phyloP scores from a whole-genome alignment of 1,140 invertebrate species.

The Danaus melanippus region DNA sequence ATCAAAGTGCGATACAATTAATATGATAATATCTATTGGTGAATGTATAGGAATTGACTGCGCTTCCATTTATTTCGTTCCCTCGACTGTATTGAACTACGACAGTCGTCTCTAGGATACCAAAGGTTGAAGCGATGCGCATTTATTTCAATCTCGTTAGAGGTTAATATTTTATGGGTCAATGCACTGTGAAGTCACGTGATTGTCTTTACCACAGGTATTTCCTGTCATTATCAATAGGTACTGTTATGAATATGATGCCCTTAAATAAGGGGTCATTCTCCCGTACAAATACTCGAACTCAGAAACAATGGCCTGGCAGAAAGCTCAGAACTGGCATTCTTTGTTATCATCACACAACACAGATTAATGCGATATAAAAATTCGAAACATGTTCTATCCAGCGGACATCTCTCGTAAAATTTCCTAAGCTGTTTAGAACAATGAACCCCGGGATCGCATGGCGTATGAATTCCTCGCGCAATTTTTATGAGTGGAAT shows the following conservation, averaged over 20 bases:
- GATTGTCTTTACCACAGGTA: conserved; percentile 27
- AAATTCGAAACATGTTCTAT: conserved; percentile 55
- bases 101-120: conserved; percentile 61
- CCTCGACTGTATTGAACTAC: conserved; percentile 55
- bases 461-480: conserved; percentile 7
- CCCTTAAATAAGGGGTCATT: conserved; percentile 57
- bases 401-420: conserved; percentile 55
- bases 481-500: conserved; percentile 16
- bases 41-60: no score
- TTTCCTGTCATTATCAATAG: conserved; percentile 52
- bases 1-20: no score
- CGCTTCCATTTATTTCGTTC: no score
- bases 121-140: conserved; percentile 12
- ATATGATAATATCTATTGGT: no score
- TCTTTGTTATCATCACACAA: conserved; percentile 53
- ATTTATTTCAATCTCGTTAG: conserved; percentile 4
- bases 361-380: conserved; percentile 55
- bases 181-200: conserved; percentile 33
- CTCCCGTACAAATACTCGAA: conserved; percentile 35
- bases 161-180: conserved; percentile 26
- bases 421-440: conserved; percentile 51
- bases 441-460: conserved; percentile 44
- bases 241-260: conserved; percentile 51
- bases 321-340: conserved; percentile 45
- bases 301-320: conserved; percentile 52